Conservation (phyloP, 2,888 invertebrate genomes). For the Melanchra persicariae region DNA sequence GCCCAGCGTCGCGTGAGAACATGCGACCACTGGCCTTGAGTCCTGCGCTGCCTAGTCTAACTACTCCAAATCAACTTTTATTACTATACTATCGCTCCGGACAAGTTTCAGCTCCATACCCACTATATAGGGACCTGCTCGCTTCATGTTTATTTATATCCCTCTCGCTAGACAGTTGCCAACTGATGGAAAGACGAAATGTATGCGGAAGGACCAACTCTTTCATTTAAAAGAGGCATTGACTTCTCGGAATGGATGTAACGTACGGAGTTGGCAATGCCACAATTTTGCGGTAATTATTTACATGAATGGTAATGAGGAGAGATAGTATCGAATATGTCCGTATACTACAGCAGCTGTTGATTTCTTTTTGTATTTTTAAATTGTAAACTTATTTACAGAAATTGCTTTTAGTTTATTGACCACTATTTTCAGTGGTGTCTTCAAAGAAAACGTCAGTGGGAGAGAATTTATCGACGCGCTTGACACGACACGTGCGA, state of each 20-base stretch:
- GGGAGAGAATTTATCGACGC: constrained; percentile 55
- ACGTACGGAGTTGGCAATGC: constrained; percentile 41
- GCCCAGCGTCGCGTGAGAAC: constrained; percentile 76
- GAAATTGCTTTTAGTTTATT: constrained; percentile 15
- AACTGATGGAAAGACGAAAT: constrained; percentile 53
- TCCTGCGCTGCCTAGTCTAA: constrained; percentile 69
- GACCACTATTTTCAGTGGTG: constrained; percentile 29
- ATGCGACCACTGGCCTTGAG: constrained; percentile 77
- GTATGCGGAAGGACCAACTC: constrained; percentile 57
- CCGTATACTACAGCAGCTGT: constrained; percentile 18
- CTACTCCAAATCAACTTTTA: constrained; percentile 65
- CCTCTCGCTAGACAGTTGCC: constrained; percentile 60
- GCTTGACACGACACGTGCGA: constrained; percentile 59
- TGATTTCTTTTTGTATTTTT: background rate
- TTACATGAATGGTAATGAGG: constrained; percentile 51
- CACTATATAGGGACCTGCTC: constrained; percentile 36
- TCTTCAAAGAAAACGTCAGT: constrained; percentile 66
- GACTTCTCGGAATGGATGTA: constrained; percentile 50
- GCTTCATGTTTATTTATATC: constrained; percentile 60
- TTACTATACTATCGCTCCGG: constrained; percentile 54
- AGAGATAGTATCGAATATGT: constrained; percentile 28
- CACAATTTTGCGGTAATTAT: constrained; percentile 49
- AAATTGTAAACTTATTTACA: constrained; percentile 19
- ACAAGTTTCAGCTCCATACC: constrained; percentile 55
- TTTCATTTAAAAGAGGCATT: constrained; percentile 57